phyloP scores from a whole-genome alignment of 2,888 invertebrate genomes.

The Dolichomitus sp. region DNA sequence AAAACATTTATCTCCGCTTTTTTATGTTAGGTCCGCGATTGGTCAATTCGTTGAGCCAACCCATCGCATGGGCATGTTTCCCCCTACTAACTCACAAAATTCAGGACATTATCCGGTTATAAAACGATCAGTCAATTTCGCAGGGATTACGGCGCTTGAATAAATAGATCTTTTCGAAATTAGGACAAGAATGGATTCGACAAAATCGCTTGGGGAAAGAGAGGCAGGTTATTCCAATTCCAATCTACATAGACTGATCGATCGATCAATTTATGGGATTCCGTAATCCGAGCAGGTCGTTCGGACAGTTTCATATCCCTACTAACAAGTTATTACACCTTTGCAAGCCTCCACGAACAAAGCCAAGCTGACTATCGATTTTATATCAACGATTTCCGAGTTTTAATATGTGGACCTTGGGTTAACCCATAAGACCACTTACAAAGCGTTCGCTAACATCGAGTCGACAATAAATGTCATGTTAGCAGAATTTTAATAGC shows the following conservation, averaged over 20 bases:
- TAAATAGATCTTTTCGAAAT: constrained; percentile 3
- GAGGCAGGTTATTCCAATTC: background rate
- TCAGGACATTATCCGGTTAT: background rate
- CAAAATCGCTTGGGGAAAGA: background rate
- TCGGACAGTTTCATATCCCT: background rate
- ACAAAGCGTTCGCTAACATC: background rate
- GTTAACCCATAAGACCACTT: background rate
- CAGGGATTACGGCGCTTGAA: background rate
- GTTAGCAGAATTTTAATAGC: no score
- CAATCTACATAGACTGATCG: constrained; percentile 37
- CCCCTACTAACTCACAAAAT: background rate
- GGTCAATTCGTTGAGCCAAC: background rate
- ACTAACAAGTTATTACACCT: background rate
- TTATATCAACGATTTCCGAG: background rate
- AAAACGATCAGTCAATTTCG: constrained; percentile 37
- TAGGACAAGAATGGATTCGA: constrained; percentile 9
- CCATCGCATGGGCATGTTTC: background rate
- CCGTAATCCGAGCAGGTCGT: background rate
- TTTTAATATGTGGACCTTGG: constrained; percentile 5
- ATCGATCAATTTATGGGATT: constrained; percentile 26
- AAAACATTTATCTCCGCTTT: background rate
- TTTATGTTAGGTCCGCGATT: background rate
- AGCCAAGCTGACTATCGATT: background rate
- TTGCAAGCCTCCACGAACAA: background rate
- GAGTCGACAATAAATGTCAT: background rate